Conservation (phyloP, 2,888 invertebrate genomes). For the Epinotia nisella region DNA sequence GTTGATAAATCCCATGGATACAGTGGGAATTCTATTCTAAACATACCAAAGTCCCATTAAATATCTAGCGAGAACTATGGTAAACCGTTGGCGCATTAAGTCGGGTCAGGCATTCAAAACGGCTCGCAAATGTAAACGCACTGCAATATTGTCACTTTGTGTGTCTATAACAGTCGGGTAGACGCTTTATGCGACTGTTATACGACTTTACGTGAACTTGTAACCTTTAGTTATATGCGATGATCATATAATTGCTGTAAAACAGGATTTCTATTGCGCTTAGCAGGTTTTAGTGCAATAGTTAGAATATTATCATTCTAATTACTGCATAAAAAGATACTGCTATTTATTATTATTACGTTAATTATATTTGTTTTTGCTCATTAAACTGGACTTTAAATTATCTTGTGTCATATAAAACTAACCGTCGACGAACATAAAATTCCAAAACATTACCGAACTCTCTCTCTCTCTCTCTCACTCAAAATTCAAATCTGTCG, state of each 20-base stretch:
- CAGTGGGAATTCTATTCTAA: neutral
- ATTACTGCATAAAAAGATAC: too few species aligned
- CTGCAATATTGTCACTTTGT: slow-evolving; percentile 26
- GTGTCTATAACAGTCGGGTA: slow-evolving; percentile 26
- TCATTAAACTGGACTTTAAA: too few species aligned
- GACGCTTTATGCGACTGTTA: slow-evolving; percentile 21
- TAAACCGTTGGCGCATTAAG: slow-evolving; percentile 9
- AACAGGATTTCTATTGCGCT: slow-evolving; percentile 1
- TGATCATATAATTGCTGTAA: slow-evolving; percentile 23
- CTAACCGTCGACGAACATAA: too few species aligned
- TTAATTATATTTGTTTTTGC: too few species aligned
- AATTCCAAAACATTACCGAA: too few species aligned
- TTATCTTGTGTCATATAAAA: too few species aligned
- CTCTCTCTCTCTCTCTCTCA: too few species aligned
- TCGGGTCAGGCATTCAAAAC: neutral
- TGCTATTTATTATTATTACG: too few species aligned
- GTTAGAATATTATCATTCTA: too few species aligned
- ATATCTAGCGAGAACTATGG: slow-evolving; percentile 1
- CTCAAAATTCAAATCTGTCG: too few species aligned
- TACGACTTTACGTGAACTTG: slow-evolving; percentile 14
- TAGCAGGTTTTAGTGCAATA: neutral
- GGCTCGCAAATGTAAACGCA: slow-evolving; percentile 20
- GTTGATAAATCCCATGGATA: too few species aligned
- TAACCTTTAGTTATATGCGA: slow-evolving; percentile 14
- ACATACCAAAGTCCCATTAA: neutral